Evolutionary conservation across 2,113 vertebrate species (phyloP).

Genomic region (Phaethornis superciliosus): DNA sequence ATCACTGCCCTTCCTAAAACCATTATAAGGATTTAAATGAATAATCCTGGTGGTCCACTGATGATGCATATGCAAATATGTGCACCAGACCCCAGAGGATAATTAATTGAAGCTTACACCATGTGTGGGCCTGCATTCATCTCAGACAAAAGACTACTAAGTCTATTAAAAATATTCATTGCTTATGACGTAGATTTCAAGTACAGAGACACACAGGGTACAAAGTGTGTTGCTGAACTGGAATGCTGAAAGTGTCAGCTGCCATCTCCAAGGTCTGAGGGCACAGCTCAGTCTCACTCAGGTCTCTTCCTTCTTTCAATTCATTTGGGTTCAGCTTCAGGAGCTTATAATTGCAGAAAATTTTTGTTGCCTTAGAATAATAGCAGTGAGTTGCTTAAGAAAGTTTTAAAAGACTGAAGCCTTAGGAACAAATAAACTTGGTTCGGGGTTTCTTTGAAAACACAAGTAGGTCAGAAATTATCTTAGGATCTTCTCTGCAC

Average conservation of each 20-base stretch:
- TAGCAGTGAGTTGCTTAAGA: background rate
- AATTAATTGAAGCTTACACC: slow-evolving; percentile 16
- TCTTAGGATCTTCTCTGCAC: background rate
- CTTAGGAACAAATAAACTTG: background rate
- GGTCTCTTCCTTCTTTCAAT: background rate
- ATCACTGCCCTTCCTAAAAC: background rate
- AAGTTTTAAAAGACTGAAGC: background rate
- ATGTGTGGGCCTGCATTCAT: slow-evolving; percentile 50
- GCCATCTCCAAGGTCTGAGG: background rate
- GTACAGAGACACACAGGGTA: background rate
- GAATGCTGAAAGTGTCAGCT: background rate
- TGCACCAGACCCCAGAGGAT: slow-evolving; percentile 1
- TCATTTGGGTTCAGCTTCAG: background rate
- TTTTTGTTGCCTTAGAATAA: background rate
- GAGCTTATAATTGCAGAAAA: background rate
- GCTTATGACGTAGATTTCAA: slow-evolving; percentile 21
- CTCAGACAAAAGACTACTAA: slow-evolving; percentile 48
- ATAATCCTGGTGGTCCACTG: slow-evolving; percentile 26
- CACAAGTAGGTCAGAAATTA: background rate
- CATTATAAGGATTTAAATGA: slow-evolving; percentile 28
- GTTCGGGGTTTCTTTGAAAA: background rate
- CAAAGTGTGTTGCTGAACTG: background rate
- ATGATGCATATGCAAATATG: background rate
- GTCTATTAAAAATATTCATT: slow-evolving; percentile 11
- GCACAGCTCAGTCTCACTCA: background rate